phyloP scores from a whole-genome alignment of 2,888 invertebrate genomes.

The Coenonympha arcania region DNA sequence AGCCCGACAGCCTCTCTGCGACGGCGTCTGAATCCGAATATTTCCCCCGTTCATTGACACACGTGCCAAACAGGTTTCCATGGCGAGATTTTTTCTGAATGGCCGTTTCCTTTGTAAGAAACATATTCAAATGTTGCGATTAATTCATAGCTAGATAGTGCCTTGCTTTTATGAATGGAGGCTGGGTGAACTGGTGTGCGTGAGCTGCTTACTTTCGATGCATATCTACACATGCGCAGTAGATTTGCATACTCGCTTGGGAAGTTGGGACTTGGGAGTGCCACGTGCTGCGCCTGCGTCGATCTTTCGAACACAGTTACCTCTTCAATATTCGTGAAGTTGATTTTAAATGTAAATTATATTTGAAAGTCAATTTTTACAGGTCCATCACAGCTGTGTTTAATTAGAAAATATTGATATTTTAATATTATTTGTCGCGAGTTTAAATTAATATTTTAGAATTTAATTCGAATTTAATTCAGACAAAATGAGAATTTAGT shows the following conservation, averaged over 20 bases:
- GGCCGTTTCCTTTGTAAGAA: constrained; percentile 71
- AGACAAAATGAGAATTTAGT: too few relatives aligned
- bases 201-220: constrained; percentile 38
- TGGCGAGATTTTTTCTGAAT: constrained; percentile 70
- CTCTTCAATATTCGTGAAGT: constrained; percentile 65
- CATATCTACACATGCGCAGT: constrained; percentile 41
- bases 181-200: constrained; percentile 50
- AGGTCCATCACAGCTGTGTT: constrained; percentile 25
- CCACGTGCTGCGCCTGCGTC: constrained; percentile 58
- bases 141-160: constrained; percentile 73
- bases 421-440: constrained; percentile 14
- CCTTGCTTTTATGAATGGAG: constrained; percentile 72
- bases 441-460: constrained; percentile 5
- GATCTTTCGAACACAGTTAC: constrained; percentile 61
- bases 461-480: not conserved
- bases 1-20: constrained; percentile 48
- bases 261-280: constrained; percentile 51
- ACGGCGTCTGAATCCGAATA: constrained; percentile 65
- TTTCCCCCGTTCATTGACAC: constrained; percentile 73
- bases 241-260: constrained; percentile 66
- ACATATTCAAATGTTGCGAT: constrained; percentile 74
- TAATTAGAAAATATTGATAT: constrained; percentile 25
- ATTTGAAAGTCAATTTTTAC: constrained; percentile 60
- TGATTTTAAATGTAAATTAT: constrained; percentile 65
- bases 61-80: constrained; percentile 72